Conservation (phyloP, 1,140 invertebrate genomes). For the Neodiprion virginianus region DNA sequence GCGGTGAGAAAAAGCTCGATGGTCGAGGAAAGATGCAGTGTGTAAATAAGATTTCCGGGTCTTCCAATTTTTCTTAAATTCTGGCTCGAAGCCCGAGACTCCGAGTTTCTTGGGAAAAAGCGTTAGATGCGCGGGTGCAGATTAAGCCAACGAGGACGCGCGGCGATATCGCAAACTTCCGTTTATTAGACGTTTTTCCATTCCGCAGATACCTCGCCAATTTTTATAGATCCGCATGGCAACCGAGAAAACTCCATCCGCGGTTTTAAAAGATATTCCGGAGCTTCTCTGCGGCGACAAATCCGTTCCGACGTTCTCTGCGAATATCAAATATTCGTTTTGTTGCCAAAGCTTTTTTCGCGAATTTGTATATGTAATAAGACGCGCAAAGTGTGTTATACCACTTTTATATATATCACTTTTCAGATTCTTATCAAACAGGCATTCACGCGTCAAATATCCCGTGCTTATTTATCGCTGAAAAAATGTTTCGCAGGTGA, state of each 20-base stretch:
- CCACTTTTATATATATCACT: too few relatives aligned
- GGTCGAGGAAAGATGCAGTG: not conserved
- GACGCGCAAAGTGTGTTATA: too few relatives aligned
- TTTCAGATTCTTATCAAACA: too few relatives aligned
- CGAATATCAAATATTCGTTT: not conserved
- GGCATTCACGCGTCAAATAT: too few relatives aligned
- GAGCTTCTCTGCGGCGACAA: too few relatives aligned
- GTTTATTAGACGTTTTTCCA: conserved; percentile 2
- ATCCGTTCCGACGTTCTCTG: not conserved
- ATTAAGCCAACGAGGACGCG: not conserved
- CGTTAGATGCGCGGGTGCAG: conserved; percentile 1
- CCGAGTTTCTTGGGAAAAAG: not conserved
- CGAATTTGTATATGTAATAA: not conserved
- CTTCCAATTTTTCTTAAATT: not conserved
- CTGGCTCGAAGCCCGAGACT: not conserved
- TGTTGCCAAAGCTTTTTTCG: not conserved
- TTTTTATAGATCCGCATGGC: too few relatives aligned
- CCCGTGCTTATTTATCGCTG: too few relatives aligned
- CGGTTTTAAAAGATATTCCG: too few relatives aligned
- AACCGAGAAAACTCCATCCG: too few relatives aligned
- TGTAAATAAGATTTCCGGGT: not conserved
- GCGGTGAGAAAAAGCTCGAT: not conserved
- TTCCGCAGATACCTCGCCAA: not conserved
- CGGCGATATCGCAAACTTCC: not conserved
- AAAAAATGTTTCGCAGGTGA: too few relatives aligned